Evolutionary conservation across 1,140 invertebrate genomes (phyloP).

Genomic region (Aethina tumida): DNA sequence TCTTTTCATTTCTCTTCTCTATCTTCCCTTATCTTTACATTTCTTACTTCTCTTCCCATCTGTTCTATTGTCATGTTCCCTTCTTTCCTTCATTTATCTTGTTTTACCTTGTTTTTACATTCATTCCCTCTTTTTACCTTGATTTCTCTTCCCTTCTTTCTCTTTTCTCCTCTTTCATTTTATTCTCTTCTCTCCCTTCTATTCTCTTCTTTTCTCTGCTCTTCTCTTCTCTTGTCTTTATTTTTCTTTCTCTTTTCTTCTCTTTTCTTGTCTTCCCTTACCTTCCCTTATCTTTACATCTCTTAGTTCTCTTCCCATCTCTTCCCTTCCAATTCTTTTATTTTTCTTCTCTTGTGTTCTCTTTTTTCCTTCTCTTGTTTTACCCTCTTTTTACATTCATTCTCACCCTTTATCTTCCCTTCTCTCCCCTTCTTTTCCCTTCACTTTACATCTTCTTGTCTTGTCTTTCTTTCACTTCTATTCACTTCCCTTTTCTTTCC

Average conservation of each 20-base stretch:
- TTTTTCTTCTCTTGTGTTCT: too few species aligned
- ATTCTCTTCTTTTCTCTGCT: too few species aligned
- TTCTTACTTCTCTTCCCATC: background rate
- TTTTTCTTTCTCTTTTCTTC: constrained; percentile 3
- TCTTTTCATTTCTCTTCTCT: background rate
- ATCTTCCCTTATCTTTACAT: background rate
- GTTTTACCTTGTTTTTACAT: background rate
- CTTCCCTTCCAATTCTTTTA: too few species aligned
- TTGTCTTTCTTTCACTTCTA: too few species aligned
- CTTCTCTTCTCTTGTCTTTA: background rate
- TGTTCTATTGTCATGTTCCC: background rate
- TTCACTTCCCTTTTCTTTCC: constrained; percentile 2
- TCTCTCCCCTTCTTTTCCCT: too few species aligned
- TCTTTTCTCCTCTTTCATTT: background rate
- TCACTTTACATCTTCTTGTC: too few species aligned
- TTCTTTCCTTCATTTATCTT: background rate
- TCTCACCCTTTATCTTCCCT: too few species aligned
- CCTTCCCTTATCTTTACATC: too few species aligned
- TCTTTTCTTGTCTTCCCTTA: too few species aligned
- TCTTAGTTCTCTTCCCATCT: too few species aligned
- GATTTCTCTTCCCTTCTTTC: background rate
- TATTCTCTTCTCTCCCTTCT: background rate
- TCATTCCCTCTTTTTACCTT: background rate
- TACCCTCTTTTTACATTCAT: too few species aligned
- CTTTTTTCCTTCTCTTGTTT: too few species aligned